Base-by-base conservation (phyloP, 2,113 vertebrate genomes). In the Thymallus thymallus region DNA sequence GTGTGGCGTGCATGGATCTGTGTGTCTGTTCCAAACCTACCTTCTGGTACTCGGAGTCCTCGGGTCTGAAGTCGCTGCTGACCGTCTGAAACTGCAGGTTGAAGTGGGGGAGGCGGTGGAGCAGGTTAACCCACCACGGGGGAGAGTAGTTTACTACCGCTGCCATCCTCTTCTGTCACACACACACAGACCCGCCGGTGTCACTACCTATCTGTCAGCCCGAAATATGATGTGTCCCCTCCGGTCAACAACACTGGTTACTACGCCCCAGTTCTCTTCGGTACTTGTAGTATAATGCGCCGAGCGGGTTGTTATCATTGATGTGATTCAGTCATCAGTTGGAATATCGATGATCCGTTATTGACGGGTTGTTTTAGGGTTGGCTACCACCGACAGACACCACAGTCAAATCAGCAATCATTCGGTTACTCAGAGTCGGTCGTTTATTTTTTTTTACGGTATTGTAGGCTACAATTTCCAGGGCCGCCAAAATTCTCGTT, bases 91-190 rank as follows among this genome's bases (percentile, higher is more conserved):
- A 96, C 63, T 93, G 94, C n/a, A 96, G 88, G 91, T 93, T 94
- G 88, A 97, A 89, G 84, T 96, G 96, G 74, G 96, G 96, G 83
- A 98, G 87, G 76, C 96, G 94, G 91, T 98, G 96, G 75, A 98
- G 92, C 51, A 98, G 94, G 87, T 90, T 96, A 82, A 96, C 96
- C 96, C 96, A 98, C 96, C 96, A 98, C 9, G 96, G 96, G 5
- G 96, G 95, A 75, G 94, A 93, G 86, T 97, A 98, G 91, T 95
- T 96, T 77, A 97, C 94, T 12, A 95, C 96, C 56, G 95, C 95
- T 77, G 96, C 95, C 94, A 94, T 94, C 73, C 84, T 70, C 58
- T 69, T 75, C 26, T 26, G n/a, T n/a, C n/a, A n/a, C 10, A 12
- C 69, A 29, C 32, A 6, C 80, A 65, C 69, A 65, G 69, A 60